Evolutionary conservation across 30 jellyfish, hydroid and myxozoan species (phyloP), one percentile per base, ranked within the genome.

Genomic region (Rhopilema esculentum): DNA sequence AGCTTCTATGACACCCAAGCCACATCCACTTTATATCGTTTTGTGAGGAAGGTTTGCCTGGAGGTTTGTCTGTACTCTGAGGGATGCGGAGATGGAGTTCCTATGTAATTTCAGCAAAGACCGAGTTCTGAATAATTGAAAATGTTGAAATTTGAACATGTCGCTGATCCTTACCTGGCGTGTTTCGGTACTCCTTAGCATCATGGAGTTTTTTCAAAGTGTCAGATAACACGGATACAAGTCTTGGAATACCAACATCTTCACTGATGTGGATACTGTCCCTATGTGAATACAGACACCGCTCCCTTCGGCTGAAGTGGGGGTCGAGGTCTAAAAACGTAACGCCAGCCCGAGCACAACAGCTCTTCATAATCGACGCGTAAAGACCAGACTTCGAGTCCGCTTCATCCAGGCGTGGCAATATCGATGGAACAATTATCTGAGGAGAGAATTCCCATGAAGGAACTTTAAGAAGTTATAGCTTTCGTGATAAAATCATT

Each of bases 221-320:
- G 57, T 64, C 75, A 16, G 31, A 21, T 64, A 64, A 21, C 32
- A 26, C 75, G 8, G 28, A 21, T 6, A 64, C 75, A 4, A 64
- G 75, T 26, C 28, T 21, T 21, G 75, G 75, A 23, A 64, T 23
- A 9, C 75, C 75, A 64, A 64, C 28, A 16, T 64, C 16, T 64
- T 64, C 75, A 64, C 75, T 64, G 75, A 64, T 64, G 75, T 64
- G 75, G 28, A 64, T 64, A 64, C 75, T 64, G 32, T 64, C 75
- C 75, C 75, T 23, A 64, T 21, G 32, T 64, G 75, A 64, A 23
- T 2, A 64, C 32, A 64, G 75, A 23, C 16, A 9, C 32, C 75
- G 28, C 32, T 64, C 32, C 16, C 32, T 26, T 64, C 32, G 57
- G 57, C 57, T 40, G 57, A 40, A 40, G 12, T 40, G 57, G 9